Conservation (phyloP, 2,797 vertebrate species). For the Fundulus diaphanus region DNA sequence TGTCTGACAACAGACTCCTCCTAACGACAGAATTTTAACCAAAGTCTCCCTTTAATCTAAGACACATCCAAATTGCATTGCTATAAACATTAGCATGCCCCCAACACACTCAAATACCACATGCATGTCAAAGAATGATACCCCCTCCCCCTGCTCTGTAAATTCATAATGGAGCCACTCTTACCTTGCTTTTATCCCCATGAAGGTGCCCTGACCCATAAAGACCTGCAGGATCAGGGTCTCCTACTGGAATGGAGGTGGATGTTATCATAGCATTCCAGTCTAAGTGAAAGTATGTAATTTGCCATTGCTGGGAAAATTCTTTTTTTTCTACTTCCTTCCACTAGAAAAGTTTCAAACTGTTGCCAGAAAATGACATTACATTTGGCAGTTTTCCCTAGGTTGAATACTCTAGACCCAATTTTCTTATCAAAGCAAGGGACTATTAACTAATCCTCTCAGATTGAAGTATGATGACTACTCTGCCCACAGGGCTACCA, state of each 20-base stretch:
- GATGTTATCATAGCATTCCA: conserved; percentile 80
- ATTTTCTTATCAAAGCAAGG: conserved; percentile 22
- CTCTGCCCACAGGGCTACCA: too few relatives aligned
- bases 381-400: conserved; percentile 25
- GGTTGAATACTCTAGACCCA: conserved; percentile 25
- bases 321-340: conserved; percentile 66
- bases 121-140: conserved; percentile 48
- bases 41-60: conserved; percentile 30
- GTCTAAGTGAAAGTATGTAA: conserved; percentile 73
- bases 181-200: conserved; percentile 69
- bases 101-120: conserved; percentile 57
- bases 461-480: conserved; percentile 45
- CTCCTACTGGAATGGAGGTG: conserved; percentile 64
- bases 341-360: conserved; percentile 39
- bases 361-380: conserved; percentile 40
- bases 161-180: conserved; percentile 62
- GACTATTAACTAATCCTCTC: conserved; percentile 27
- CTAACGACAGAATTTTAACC: conserved; percentile 58
- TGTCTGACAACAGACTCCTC: conserved; percentile 67
- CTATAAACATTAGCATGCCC: conserved; percentile 43
- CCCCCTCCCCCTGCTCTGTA: conserved; percentile 37
- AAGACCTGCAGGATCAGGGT: conserved; percentile 74
- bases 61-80: conserved; percentile 42
- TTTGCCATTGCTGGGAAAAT: conserved; percentile 75
- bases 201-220: conserved; percentile 69